phyloP scores from a whole-genome alignment of 2,888 invertebrate genomes.

The Carcina quercana region DNA sequence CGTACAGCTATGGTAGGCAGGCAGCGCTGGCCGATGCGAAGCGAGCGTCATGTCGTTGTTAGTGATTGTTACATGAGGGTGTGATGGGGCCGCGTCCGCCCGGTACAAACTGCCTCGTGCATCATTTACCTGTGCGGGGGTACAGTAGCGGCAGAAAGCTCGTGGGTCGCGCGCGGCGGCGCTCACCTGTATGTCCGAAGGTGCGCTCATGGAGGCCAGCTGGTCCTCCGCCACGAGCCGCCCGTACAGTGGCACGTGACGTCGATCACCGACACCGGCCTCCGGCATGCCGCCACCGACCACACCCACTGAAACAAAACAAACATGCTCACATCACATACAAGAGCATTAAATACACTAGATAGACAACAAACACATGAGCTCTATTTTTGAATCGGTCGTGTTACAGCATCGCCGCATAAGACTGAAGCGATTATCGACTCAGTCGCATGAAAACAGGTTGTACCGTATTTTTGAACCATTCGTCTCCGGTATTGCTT shows the following conservation, averaged over 20 bases:
- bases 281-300: conserved; percentile 65
- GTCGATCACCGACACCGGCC: conserved; percentile 68
- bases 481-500: no score
- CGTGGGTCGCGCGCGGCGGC: conserved; percentile 68
- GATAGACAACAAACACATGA: no score
- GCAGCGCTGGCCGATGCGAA: no score
- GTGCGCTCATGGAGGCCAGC: conserved; percentile 77
- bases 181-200: conserved; percentile 79
- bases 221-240: conserved; percentile 93
- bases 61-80: conserved; percentile 1
- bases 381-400: no score
- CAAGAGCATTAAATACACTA: no score
- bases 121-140: conserved; percentile 65
- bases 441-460: no score
- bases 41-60: not conserved
- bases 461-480: no score
- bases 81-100: not conserved
- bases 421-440: no score
- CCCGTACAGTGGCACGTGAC: conserved; percentile 90
- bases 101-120: conserved; percentile 63
- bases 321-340: no score
- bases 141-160: conserved; percentile 70
- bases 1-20: no score
- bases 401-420: no score
- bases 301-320: conserved; percentile 60